Conservation (phyloP, 2,888 invertebrate species). For the Smittia aterrima region DNA sequence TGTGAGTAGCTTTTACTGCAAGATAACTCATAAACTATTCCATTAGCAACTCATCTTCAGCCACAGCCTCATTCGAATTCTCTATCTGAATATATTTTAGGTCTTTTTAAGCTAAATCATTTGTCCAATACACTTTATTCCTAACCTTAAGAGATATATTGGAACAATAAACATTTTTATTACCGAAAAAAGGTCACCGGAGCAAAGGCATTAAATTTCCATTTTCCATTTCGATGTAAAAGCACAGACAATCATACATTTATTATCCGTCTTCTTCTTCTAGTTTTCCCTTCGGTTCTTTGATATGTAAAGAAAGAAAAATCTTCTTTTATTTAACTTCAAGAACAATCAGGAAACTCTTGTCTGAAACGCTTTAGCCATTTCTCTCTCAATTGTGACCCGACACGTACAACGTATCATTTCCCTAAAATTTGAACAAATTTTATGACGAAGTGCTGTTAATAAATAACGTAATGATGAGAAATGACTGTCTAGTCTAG, state of each 20-base stretch:
- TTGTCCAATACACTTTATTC: too few relatives aligned
- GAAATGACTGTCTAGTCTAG: too few relatives aligned
- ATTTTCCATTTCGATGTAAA: conserved; percentile 12
- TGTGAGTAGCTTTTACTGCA: too few relatives aligned
- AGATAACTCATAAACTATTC: conserved; percentile 20
- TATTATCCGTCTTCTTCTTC: conserved; percentile 24
- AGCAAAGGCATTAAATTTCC: conserved; percentile 24
- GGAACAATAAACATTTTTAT: conserved; percentile 36
- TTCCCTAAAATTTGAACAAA: too few relatives aligned
- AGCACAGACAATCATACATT: conserved; percentile 27
- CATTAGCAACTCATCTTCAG: conserved; percentile 1
- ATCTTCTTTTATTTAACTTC: too few relatives aligned
- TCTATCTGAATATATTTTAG: background rate
- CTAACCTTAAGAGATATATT: conserved; percentile 26
- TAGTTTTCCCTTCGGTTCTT: background rate
- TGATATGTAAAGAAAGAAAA: background rate
- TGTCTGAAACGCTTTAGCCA: too few relatives aligned
- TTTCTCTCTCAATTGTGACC: too few relatives aligned
- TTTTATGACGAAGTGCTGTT: too few relatives aligned
- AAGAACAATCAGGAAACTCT: too few relatives aligned
- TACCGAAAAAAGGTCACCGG: background rate
- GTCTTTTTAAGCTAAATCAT: background rate
- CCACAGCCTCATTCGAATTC: background rate
- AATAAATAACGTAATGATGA: too few relatives aligned
- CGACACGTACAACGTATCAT: too few relatives aligned